Evolutionary conservation across 2,888 invertebrate species (phyloP).

Genomic region (Pachycephus smyrnensis): DNA sequence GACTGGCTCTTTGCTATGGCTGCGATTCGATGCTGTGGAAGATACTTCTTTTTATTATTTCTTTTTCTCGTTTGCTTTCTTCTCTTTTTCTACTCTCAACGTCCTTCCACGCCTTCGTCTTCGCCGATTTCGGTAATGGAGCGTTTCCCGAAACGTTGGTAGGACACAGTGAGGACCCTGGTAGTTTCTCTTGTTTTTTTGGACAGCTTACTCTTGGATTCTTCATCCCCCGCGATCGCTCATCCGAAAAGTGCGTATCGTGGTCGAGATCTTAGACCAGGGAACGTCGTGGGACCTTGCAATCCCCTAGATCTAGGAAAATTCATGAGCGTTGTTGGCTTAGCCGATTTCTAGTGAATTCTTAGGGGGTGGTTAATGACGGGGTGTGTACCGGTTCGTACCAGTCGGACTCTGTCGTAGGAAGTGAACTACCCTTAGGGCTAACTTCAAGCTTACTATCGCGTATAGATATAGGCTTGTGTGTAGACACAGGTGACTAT

Average conservation of each 20-base stretch:
- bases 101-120: background rate
- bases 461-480: background rate
- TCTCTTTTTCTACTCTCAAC: background rate
- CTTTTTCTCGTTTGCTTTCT: background rate
- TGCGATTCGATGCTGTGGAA: constrained; percentile 3
- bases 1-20: constrained; percentile 11
- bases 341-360: background rate
- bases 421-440: background rate
- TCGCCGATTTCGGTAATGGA: background rate
- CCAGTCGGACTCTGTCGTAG: background rate
- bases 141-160: background rate
- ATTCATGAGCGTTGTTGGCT: background rate
- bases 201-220: background rate
- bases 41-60: background rate
- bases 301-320: background rate
- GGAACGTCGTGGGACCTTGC: background rate
- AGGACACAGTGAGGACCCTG: background rate
- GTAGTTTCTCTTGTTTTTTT: background rate
- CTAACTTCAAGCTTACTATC: background rate
- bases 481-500: background rate
- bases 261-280: background rate
- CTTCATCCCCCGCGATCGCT: background rate
- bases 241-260: background rate
- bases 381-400: background rate
- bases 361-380: background rate